These are phyloP conservation scores for Drosophila orosa DNA, from an alignment of 1,140 invertebrate genomes.

Conservation along the genomic window DNA sequence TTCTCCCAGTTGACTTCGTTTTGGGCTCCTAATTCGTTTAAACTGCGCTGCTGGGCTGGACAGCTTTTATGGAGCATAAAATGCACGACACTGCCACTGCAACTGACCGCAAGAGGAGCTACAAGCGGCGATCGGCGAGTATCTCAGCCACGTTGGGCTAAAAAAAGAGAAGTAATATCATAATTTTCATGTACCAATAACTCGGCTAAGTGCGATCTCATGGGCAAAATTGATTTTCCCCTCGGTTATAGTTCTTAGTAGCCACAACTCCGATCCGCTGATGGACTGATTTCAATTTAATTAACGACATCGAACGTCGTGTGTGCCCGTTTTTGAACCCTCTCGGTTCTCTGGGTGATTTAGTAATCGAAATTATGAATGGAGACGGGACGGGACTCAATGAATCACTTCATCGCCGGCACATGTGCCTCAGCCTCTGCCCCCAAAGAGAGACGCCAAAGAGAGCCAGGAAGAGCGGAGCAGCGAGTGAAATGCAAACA, in stretches of 20 bases:
- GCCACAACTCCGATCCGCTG: constrained; percentile 24
- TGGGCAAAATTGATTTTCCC: constrained; percentile 77
- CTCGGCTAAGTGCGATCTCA: constrained; percentile 69
- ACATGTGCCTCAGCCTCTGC: constrained; percentile 22
- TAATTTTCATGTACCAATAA: constrained; percentile 82
- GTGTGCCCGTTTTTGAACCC: constrained; percentile 67
- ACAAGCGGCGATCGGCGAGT: constrained; percentile 3
- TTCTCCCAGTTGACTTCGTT: constrained; percentile 73
- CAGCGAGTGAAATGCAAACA: constrained; percentile 37
- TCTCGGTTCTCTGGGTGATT: constrained; percentile 55
- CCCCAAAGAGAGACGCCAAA: constrained; percentile 30
- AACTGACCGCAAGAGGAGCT: constrained; percentile 19
- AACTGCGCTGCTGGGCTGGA: constrained; percentile 67
- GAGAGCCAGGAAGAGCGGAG: constrained; percentile 33
- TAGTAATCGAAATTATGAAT: constrained; percentile 80
- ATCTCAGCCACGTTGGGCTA: constrained; percentile 27
- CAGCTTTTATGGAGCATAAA: constrained; percentile 79
- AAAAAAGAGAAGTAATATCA: constrained; percentile 62
- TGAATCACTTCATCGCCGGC: constrained; percentile 12
- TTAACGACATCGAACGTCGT: constrained; percentile 75
- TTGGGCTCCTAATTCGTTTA: constrained; percentile 78
- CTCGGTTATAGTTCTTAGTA: constrained; percentile 28
- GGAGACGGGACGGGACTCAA: constrained; percentile 47
- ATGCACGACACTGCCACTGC: constrained; percentile 64
- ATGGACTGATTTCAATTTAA: constrained; percentile 76